Evolutionary conservation across 2,797 vertebrate species (phyloP), one percentile per base, ranked within the genome.

Genomic region (Phrynocephalus vlangalii): DNA sequence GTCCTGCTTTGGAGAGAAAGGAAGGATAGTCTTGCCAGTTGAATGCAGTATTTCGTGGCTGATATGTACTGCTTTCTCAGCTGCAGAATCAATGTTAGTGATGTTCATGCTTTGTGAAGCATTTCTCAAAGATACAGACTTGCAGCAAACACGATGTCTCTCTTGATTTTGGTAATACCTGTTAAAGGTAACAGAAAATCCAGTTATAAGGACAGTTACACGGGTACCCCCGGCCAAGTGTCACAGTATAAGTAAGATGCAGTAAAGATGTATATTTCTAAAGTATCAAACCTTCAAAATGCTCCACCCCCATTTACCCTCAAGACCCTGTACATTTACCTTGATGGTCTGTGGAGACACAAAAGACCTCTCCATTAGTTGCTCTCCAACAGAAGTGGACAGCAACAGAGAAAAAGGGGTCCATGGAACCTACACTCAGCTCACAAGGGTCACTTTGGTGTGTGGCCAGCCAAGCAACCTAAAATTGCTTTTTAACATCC

Each of bases 91-190:
- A 84, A 84, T 24, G 26, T 5, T 22, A 24, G 20, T 18, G 13
- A 44, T 33, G 26, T 1, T 84, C 26, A 24, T 10, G 33, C 48
- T 89, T 66, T 76, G n/a, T 85, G 30, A 72, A 66, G 67, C 68
- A 6, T 52, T 11, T 26, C 50, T 95, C 96, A 99, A 86, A 99
- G 96, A 94, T 99, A 99, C 79, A 99, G 98, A 94, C 99, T 99
- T 93, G 99, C 99, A 90, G 99, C 99, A 95, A 99, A 99, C 24
- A 99, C 98, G 18, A 99, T 99, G 94, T 99, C 99, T 89, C 99
- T 98, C 96, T 99, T 99, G 96, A 99, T 99, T 96, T 99, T 99
- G 6, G 98, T 99, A 94, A 99, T 99, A 67, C 98, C 99, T 99
- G 91, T 75, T 22, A 89, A 87, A 48, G 50, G 3, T 84, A 68